A percentile compares a stretch with the other conserved stretches of the same genome.
Evolutionary conservation across 2,113 vertebrate genomes (phyloP).

Genomic region (Ahaetulla prasina): DNA sequence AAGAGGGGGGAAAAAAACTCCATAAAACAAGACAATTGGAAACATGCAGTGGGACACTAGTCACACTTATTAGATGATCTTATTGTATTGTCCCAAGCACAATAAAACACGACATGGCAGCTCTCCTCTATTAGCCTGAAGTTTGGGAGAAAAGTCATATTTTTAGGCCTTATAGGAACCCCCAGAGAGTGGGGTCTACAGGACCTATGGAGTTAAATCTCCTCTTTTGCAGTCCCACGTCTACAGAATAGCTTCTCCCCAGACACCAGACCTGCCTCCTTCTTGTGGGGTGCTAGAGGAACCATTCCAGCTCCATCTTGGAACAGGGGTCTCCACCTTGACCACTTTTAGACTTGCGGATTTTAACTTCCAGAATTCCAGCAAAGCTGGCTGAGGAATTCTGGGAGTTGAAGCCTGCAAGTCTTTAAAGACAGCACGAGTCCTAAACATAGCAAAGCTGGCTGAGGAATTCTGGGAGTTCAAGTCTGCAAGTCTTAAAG

Average conservation of each 20-base stretch:
- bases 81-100: neutral
- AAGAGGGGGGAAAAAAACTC: neutral
- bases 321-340: too few relatives aligned
- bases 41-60: neutral
- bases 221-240: neutral
- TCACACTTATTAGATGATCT: neutral
- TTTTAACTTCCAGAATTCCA: too few relatives aligned
- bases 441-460: too few relatives aligned
- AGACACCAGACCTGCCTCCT: accelerated
- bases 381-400: too few relatives aligned
- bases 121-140: neutral
- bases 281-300: neutral
- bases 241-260: neutral
- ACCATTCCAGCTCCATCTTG: neutral
- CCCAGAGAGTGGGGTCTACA: neutral
- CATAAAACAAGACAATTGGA: neutral
- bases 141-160: neutral
- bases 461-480: too few relatives aligned
- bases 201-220: neutral
- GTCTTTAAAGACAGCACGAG: too few relatives aligned
- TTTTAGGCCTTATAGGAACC: neutral
- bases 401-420: too few relatives aligned
- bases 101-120: neutral
- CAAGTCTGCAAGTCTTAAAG: too few relatives aligned
- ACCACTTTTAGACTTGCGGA: too few relatives aligned